A percentile compares a stretch with the other conserved stretches of the same genome.
These are phyloP conservation scores for Chanos chanos DNA, from an alignment of 2,797 vertebrate species.

Conservation along the genomic window DNA sequence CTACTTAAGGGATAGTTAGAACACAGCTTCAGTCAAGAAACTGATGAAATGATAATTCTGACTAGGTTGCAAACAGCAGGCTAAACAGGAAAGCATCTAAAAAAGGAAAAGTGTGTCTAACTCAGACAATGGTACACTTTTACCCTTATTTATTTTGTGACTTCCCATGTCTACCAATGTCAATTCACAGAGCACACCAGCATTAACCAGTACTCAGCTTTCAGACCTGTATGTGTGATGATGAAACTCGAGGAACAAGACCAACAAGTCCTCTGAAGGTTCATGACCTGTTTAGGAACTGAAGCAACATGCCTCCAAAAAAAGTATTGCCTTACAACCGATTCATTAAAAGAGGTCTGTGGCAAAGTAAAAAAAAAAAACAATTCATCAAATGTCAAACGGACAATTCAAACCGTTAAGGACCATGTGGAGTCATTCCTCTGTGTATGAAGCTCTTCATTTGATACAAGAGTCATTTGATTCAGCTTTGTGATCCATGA, in stretches of 20 bases:
- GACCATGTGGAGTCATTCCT: too few relatives aligned
- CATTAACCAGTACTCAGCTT: slow-evolving; percentile 9
- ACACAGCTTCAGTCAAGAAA: not conserved
- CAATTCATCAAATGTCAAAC: too few relatives aligned
- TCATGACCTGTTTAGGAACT: slow-evolving; percentile 18
- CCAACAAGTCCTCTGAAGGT: slow-evolving; percentile 29
- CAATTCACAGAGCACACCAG: slow-evolving; percentile 4
- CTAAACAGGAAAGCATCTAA: not conserved
- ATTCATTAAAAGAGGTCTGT: too few relatives aligned
- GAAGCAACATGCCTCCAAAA: slow-evolving; percentile 4
- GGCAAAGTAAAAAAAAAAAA: too few relatives aligned
- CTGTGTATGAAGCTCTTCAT: too few relatives aligned
- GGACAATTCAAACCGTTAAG: too few relatives aligned
- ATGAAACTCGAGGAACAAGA: slow-evolving; percentile 40
- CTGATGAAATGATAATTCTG: not conserved
- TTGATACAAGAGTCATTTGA: too few relatives aligned
- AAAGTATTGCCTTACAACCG: not conserved
- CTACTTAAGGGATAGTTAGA: not conserved
- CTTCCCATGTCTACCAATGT: slow-evolving; percentile 2
- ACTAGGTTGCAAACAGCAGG: not conserved
- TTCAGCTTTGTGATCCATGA: too few relatives aligned
- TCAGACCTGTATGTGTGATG: slow-evolving; percentile 6
- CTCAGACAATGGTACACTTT: not conserved
- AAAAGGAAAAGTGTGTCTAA: not conserved
- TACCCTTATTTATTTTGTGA: not conserved